phyloP scores from a whole-genome alignment of 2,888 invertebrate species.

The Limnephilus auricula region DNA sequence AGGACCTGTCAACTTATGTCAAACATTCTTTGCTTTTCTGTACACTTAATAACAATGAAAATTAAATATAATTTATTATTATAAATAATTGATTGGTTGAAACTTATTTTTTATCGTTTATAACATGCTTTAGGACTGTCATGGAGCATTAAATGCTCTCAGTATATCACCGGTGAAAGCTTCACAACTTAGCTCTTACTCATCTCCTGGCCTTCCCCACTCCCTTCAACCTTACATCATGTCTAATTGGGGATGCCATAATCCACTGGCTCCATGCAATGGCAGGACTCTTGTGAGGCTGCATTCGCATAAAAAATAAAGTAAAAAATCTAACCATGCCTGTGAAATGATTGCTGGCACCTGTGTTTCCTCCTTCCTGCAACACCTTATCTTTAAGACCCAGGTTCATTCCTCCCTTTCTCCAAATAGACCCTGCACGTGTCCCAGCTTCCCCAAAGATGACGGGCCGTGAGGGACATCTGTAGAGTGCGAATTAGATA shows the following conservation, averaged over 20 bases:
- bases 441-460: too few species aligned
- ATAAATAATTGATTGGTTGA: neutral
- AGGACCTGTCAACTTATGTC: neutral
- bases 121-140: neutral
- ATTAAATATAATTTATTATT: constrained; percentile 30
- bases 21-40: constrained; percentile 6
- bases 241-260: neutral
- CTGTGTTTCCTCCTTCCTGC: too few species aligned
- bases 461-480: too few species aligned
- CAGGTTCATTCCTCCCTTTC: too few species aligned
- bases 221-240: neutral
- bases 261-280: too few species aligned
- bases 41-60: constrained; percentile 6
- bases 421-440: too few species aligned
- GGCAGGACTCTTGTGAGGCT: neutral
- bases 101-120: neutral
- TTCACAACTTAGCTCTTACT: neutral
- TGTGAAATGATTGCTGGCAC: too few species aligned
- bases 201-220: neutral
- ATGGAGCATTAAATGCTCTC: neutral
- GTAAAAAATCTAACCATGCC: neutral
- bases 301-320: neutral
- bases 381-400: too few species aligned
- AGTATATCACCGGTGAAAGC: neutral
- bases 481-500: neutral